Percentiles rank a stretch among this genome's conserved stretches.
phyloP scores from a whole-genome alignment of 1,140 invertebrate species.

The Panonychus citri region DNA sequence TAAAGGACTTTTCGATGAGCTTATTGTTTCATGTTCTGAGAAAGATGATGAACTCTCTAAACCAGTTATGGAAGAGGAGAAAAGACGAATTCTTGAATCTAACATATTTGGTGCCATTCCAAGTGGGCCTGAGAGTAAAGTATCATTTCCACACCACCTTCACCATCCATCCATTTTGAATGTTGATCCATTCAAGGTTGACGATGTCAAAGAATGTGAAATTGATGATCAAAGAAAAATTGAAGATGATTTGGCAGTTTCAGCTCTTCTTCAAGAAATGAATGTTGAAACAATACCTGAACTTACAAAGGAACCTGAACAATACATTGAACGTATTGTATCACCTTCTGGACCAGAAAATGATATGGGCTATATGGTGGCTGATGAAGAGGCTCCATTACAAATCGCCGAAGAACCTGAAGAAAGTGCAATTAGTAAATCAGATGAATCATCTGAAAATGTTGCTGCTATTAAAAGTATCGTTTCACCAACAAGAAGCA shows the following conservation, averaged over 20 bases:
- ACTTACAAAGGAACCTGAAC: background rate
- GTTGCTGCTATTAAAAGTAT: background rate
- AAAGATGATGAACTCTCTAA: background rate
- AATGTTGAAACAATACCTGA: constrained; percentile 2
- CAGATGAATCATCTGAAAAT: background rate
- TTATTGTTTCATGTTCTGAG: background rate
- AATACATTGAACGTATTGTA: background rate
- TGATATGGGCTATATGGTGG: background rate
- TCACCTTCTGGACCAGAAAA: background rate
- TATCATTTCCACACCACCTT: background rate
- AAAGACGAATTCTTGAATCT: background rate
- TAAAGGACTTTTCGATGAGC: background rate
- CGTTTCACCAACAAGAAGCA: background rate
- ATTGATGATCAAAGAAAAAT: constrained; percentile 16
- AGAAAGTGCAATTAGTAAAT: background rate
- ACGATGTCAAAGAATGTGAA: constrained; percentile 4
- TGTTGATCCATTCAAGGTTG: background rate
- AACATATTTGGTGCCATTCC: background rate
- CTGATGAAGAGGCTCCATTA: background rate
- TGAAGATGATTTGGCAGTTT: constrained; percentile 18
- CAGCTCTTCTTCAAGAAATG: constrained; percentile 18
- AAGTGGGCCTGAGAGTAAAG: background rate
- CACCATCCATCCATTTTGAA: background rate
- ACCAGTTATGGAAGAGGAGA: background rate
- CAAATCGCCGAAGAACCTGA: constrained; percentile 5